phyloP scores from a whole-genome alignment of 2,797 vertebrate genomes.

The Ispidina picta region DNA sequence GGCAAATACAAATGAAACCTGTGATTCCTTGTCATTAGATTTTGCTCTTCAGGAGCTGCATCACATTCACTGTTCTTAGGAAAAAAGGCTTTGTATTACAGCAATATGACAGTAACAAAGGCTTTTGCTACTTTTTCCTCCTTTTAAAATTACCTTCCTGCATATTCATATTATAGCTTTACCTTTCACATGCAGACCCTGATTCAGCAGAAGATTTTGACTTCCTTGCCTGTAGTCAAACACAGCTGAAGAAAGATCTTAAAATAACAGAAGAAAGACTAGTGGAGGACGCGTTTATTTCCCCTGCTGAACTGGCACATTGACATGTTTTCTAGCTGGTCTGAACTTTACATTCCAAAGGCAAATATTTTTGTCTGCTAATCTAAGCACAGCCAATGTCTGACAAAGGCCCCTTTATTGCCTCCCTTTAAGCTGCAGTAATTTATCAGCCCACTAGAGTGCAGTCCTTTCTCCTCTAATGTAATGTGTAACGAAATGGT shows the following conservation, averaged over 20 bases:
- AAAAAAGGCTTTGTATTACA: background rate
- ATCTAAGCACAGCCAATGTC: background rate
- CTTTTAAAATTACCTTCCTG: background rate
- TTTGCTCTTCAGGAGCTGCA: background rate
- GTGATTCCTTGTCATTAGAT: conserved; percentile 6
- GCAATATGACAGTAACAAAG: background rate
- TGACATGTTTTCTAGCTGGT: background rate
- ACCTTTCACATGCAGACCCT: background rate
- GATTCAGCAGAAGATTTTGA: background rate
- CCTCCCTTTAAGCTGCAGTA: background rate
- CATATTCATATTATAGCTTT: background rate
- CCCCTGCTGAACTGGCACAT: background rate
- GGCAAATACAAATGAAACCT: conserved; percentile 24
- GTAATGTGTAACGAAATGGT: background rate
- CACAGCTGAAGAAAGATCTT: background rate
- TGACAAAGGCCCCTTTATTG: background rate
- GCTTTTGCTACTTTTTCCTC: background rate
- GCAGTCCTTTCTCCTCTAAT: background rate
- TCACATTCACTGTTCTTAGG: background rate
- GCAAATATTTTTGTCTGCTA: background rate
- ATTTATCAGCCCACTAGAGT: background rate
- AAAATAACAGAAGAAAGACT: background rate
- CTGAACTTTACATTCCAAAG: conserved; percentile 23
- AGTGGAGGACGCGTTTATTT: rapidly evolving
- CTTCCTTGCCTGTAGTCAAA: background rate